A percentile compares a stretch with the other conserved stretches of the same genome.
These are phyloP conservation scores for Mongoloraphidia duomilia DNA, from an alignment of 2,888 invertebrate genomes.

Conservation along the genomic window DNA sequence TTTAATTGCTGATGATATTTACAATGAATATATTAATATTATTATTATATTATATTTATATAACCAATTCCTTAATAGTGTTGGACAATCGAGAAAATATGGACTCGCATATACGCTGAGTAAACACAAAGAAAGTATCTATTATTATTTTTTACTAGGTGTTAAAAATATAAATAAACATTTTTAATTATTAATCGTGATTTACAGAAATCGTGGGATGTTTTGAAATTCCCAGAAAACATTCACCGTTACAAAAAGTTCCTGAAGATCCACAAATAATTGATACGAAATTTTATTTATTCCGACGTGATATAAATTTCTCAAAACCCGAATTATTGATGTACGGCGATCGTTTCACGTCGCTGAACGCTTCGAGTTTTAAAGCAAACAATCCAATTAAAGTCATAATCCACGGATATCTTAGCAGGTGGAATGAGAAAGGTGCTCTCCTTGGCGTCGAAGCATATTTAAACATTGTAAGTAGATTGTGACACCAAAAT, in stretches of 20 bases:
- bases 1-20: too few species aligned
- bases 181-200: slow-evolving; percentile 2
- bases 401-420: slow-evolving; percentile 41
- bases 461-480: slow-evolving; percentile 36
- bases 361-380: slow-evolving; percentile 32
- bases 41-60: too few species aligned
- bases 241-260: slow-evolving; percentile 35
- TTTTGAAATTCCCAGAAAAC: slow-evolving; percentile 33
- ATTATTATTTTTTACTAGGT: too few species aligned
- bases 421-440: slow-evolving; percentile 36
- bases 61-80: too few species aligned
- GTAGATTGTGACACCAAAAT: slow-evolving; percentile 11
- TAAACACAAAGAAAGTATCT: too few species aligned
- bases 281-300: slow-evolving; percentile 37
- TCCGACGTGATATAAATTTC: slow-evolving; percentile 28
- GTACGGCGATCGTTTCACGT: slow-evolving; percentile 33
- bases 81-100: too few species aligned
- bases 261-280: slow-evolving; percentile 38
- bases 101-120: too few species aligned
- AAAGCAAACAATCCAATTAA: slow-evolving; percentile 31
- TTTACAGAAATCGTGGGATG: slow-evolving; percentile 39
- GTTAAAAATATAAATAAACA: too few species aligned
- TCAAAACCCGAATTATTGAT: slow-evolving; percentile 28
- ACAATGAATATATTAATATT: too few species aligned
- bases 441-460: slow-evolving; percentile 31